These are phyloP conservation scores for Listronotus bonariensis DNA, from an alignment of 1,140 invertebrate species.

Conservation along the genomic window DNA sequence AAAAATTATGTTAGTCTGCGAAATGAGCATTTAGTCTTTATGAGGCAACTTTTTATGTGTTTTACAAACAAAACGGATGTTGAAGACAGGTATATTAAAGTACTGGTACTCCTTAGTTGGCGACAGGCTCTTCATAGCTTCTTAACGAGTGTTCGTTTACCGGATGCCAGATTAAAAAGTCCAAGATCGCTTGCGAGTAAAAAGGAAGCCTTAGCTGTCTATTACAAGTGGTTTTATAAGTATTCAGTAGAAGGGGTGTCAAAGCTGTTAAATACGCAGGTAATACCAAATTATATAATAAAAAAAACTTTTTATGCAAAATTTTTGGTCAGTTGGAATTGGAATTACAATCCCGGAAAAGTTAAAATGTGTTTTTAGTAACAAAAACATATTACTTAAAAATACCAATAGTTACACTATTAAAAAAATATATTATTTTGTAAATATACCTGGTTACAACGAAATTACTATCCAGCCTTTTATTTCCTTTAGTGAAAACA, in stretches of 20 bases:
- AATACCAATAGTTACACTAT: too few relatives aligned
- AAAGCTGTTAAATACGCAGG: constrained; percentile 34
- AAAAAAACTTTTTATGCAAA: too few relatives aligned
- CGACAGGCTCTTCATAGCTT: constrained; percentile 27
- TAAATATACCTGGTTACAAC: too few relatives aligned
- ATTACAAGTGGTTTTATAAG: constrained; percentile 63
- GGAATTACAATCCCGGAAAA: too few relatives aligned
- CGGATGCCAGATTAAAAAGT: neutral
- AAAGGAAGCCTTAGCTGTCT: constrained; percentile 52
- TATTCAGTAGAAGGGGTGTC: constrained; percentile 55
- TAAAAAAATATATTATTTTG: too few relatives aligned
- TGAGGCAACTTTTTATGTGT: constrained; percentile 9
- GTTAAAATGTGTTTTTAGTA: too few relatives aligned
- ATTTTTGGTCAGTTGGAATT: too few relatives aligned
- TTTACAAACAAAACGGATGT: neutral
- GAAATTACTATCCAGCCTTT: too few relatives aligned
- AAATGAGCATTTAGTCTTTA: constrained; percentile 6
- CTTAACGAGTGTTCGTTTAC: constrained; percentile 15
- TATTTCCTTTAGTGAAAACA: too few relatives aligned
- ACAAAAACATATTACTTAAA: too few relatives aligned
- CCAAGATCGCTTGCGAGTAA: constrained; percentile 40
- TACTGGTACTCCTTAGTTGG: constrained; percentile 27
- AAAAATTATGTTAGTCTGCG: constrained; percentile 12
- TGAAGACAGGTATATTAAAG: constrained; percentile 9
- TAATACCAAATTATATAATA: neutral